Base-by-base conservation (phyloP, 2,797 vertebrate genomes). In the Urophycis tenuis region DNA sequence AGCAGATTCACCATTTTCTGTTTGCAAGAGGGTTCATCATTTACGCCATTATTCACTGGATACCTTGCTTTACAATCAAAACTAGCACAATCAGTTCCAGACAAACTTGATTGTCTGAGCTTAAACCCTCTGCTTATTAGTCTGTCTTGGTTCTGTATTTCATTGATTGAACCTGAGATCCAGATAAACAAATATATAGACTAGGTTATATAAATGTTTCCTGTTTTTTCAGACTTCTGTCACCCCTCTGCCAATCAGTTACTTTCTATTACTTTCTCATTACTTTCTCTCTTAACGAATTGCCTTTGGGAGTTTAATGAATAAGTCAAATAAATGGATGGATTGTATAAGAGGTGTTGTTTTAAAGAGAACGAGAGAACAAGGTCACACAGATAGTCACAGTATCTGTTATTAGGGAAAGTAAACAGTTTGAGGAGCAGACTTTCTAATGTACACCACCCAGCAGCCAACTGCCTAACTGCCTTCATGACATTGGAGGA, bases 41-140 rank as follows among this genome's bases (percentile, higher is more conserved):
- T 22, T 60, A 25, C 53, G 9, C 53, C 1, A 10, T 60, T 10
- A 60, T 60, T 25, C 22, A 60, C 7, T 25, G 53, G 7, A 25
- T 60, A 60, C 53, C 53, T 60, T 60, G 53, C 22, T 60, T n/a
- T 60, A 60, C 22, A 60, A 60, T 60, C n/a, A 60, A 60, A 60
- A 60, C 7, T 1, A 22, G 11, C 45, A 53, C 45, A n/a, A 53
- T 22, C 53, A 60, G 22, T n/a, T n/a, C 53, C 53, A 60, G 53
- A 64, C 60, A 64, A 10, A 64, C 60, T 29, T 25, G 1, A 64
- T 60, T 60, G 60, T 25, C 60, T 64, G 60, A 64, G 9, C 60
- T 29, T 22, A 60, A 45, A 60, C 25, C 60, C 25, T 67, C n/a
- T 67, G n/a, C 25, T 60, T n/a, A 2, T 25, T 25, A 60, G 8